phyloP scores from a whole-genome alignment of 2,797 vertebrate genomes.

The Mionectes olivaceus region DNA sequence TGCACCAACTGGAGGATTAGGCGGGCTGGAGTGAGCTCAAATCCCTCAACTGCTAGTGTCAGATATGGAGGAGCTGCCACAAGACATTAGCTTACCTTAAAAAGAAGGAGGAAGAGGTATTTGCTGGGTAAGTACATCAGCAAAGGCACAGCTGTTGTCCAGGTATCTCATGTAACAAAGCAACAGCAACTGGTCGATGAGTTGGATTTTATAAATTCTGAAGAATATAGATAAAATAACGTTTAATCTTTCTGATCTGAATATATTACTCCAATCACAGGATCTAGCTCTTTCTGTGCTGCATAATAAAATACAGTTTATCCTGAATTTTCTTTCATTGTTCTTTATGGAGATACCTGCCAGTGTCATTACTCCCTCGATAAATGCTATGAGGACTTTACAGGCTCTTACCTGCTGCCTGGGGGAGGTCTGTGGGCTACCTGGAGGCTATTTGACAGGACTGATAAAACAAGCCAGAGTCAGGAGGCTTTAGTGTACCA shows the following conservation, averaged over 20 bases:
- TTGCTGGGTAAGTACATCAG: not conserved
- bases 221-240: not conserved
- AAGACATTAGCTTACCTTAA: not conserved
- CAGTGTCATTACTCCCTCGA: not conserved
- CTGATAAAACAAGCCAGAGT: not conserved
- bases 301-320: not conserved
- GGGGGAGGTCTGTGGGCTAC: not conserved
- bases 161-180: not conserved
- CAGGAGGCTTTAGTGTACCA: not conserved
- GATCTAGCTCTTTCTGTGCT: not conserved
- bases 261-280: not conserved
- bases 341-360: not conserved
- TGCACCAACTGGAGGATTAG: constrained; percentile 25
- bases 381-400: not conserved
- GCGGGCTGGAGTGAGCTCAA: constrained; percentile 2
- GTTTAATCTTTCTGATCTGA: not conserved
- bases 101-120: not conserved
- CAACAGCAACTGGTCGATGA: not conserved
- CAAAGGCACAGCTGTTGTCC: not conserved
- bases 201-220: not conserved
- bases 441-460: not conserved
- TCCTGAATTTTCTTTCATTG: not conserved
- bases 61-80: not conserved
- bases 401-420: not conserved
- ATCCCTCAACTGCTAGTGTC: not conserved